A percentile compares a stretch with the other conserved stretches of the same genome.
Evolutionary conservation across 1,140 invertebrate species (phyloP).

Genomic region (Heliconius melpomene): DNA sequence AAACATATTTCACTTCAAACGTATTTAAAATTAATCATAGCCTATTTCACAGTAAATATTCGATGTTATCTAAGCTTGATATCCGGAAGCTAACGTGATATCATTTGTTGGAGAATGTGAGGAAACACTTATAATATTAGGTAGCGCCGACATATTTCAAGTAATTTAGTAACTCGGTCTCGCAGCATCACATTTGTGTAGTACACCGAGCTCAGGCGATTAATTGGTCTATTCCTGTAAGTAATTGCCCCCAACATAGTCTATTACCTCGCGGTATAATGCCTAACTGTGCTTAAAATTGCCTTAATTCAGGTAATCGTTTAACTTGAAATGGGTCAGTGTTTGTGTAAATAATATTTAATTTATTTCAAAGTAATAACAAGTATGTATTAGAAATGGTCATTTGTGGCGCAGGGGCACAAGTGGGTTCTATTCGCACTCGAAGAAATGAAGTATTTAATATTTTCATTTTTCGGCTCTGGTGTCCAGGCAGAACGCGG

Average conservation of each 20-base stretch:
- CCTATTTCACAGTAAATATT: background rate
- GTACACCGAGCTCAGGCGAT: conserved; percentile 48
- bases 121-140: conserved; percentile 28
- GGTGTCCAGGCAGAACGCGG: too few species aligned
- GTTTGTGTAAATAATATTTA: conserved; percentile 11
- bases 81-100: background rate
- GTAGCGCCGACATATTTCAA: conserved; percentile 23
- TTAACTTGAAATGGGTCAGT: conserved; percentile 22
- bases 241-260: conserved; percentile 61
- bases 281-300: conserved; percentile 39
- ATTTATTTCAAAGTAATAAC: background rate
- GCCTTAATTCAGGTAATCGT: conserved; percentile 35
- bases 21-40: background rate
- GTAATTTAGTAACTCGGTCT: conserved; percentile 48
- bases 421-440: too few species aligned
- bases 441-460: too few species aligned
- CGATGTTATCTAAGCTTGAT: background rate
- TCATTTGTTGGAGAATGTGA: conserved; percentile 12
- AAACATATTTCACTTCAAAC: too few species aligned
- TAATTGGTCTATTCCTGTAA: conserved; percentile 70
- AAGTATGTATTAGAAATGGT: background rate
- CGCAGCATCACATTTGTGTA: conserved; percentile 51
- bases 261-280: conserved; percentile 53
- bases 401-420: too few species aligned
- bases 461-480: too few species aligned